phyloP scores from a whole-genome alignment of 2,888 invertebrate genomes.

The Acanthosepion lycidas region DNA sequence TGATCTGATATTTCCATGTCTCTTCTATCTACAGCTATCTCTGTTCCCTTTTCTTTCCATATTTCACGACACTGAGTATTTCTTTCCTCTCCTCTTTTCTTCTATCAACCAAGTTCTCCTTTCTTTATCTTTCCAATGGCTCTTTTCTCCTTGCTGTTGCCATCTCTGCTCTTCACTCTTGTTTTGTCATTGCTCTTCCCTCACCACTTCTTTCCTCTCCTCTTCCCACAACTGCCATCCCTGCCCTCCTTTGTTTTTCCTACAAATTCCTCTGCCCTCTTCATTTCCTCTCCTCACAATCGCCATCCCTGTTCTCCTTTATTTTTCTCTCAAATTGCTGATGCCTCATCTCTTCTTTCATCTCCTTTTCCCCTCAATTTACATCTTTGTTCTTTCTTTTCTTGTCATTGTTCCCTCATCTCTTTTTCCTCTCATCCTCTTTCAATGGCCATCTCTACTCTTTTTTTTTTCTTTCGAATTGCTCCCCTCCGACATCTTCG shows the following conservation, averaged over 20 bases:
- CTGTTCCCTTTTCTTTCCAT: neutral
- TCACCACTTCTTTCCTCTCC: neutral
- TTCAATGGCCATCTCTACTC: too few species aligned
- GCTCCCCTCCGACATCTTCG: too few species aligned
- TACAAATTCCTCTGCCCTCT: neutral
- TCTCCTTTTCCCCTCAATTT: too few species aligned
- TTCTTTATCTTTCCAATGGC: too few species aligned
- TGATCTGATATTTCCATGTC: neutral
- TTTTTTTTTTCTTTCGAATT: too few species aligned
- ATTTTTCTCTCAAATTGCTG: neutral
- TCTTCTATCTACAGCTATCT: neutral
- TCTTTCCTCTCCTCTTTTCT: too few species aligned
- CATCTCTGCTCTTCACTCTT: neutral
- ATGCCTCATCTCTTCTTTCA: too few species aligned
- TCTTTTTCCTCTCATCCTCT: too few species aligned
- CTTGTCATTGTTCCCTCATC: neutral
- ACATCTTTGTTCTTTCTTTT: neutral
- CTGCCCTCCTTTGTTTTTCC: neutral
- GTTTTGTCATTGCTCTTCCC: neutral
- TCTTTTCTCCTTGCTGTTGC: neutral
- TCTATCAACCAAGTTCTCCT: too few species aligned
- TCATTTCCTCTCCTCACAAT: neutral
- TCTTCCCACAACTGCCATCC: neutral
- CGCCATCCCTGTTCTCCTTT: neutral
- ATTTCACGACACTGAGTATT: neutral